phyloP scores from a whole-genome alignment of 2,888 invertebrate genomes.

The Seira sanloemensis region DNA sequence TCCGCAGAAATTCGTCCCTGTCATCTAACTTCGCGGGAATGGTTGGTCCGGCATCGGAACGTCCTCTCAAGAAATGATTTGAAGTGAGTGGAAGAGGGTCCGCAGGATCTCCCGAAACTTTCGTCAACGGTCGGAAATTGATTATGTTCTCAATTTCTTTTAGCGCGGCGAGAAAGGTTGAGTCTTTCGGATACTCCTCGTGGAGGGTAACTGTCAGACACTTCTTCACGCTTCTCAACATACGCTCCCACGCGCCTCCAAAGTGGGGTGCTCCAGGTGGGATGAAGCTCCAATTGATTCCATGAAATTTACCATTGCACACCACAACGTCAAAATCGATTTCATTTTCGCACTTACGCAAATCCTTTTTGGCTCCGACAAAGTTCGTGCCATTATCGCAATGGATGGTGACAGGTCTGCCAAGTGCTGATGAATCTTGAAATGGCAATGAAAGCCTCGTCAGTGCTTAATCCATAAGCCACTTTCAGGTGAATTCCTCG shows the following conservation, averaged over 20 bases:
- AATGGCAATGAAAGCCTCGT: background rate
- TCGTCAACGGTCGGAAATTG: slow-evolving; percentile 21
- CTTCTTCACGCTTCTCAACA: background rate
- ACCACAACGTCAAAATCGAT: background rate
- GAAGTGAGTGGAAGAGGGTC: slow-evolving; percentile 20
- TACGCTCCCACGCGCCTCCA: background rate
- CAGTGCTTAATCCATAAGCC: background rate
- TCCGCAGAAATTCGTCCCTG: background rate
- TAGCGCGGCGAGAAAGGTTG: background rate
- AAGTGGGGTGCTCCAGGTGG: background rate
- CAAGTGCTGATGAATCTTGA: background rate
- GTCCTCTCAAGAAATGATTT: slow-evolving; percentile 21
- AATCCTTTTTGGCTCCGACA: background rate
- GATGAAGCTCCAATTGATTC: background rate
- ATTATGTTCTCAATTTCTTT: slow-evolving; percentile 17
- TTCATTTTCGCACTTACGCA: background rate
- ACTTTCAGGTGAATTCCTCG: background rate
- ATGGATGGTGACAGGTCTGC: background rate
- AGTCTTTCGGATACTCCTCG: background rate
- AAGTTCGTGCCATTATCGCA: slow-evolving; percentile 11
- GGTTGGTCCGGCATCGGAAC: background rate
- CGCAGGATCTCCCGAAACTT: background rate
- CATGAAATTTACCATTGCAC: background rate
- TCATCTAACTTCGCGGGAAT: background rate
- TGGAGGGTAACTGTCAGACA: background rate